Evolutionary conservation across 2,113 vertebrate species (phyloP).

Genomic region (Ardeotis arabs): DNA sequence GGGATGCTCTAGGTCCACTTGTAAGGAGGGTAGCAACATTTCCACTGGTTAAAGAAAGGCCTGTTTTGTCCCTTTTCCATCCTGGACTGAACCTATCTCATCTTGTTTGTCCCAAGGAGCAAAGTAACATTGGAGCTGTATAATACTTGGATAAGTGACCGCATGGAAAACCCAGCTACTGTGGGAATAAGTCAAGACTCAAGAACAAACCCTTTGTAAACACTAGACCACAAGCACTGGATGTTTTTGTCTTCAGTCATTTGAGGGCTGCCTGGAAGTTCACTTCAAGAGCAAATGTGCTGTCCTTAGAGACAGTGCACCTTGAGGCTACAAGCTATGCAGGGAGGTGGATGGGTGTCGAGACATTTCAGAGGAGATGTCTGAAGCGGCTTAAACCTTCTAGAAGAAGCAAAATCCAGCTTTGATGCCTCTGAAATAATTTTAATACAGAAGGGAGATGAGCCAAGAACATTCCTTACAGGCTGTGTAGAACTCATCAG

Average conservation of each 20-base stretch:
- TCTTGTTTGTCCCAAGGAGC: background rate
- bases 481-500: background rate
- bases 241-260: background rate
- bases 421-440: background rate
- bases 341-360: background rate
- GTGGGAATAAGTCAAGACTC: background rate
- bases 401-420: background rate
- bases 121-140: background rate
- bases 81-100: background rate
- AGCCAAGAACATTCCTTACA: background rate
- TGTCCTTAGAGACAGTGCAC: background rate
- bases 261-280: background rate
- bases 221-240: background rate
- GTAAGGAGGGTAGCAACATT: background rate
- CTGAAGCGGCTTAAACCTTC: background rate
- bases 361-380: background rate
- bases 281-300: background rate
- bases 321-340: background rate
- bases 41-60: background rate
- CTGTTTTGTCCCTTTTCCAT: background rate
- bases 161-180: background rate
- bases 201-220: background rate
- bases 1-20: background rate
- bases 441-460: background rate
- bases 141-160: background rate